These are phyloP conservation scores for Oryctolagus cuniculus DNA, from an alignment of 2,113 vertebrate species.

Conservation along the genomic window mOryCun1.1 NC_091433.1:57963501-57964000, in stretches of 20 bases:
- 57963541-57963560: neutral
- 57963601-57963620: neutral
- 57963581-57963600: neutral
- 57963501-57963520: neutral
- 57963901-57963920: constrained; percentile 76
- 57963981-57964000: constrained; percentile 89
- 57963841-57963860: constrained; percentile 65
- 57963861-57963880: constrained; percentile 81
- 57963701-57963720: neutral
- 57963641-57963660: constrained; percentile 45
- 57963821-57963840: constrained; percentile 66
- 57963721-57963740: neutral
- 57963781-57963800: neutral
- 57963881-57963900: constrained; percentile 81
- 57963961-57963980: constrained; percentile 87
- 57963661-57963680: constrained; percentile 2
- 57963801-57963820: constrained; percentile 11
- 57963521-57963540: neutral
- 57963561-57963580: neutral
- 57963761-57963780: constrained; percentile 15
- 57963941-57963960: constrained; percentile 86
- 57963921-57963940: constrained; percentile 82
- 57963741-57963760: neutral
- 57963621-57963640: constrained; percentile 9
- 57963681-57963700: constrained; percentile 9